Evolutionary conservation across 2,797 vertebrate species (phyloP).

Genomic region (Mallotus villosus): DNA sequence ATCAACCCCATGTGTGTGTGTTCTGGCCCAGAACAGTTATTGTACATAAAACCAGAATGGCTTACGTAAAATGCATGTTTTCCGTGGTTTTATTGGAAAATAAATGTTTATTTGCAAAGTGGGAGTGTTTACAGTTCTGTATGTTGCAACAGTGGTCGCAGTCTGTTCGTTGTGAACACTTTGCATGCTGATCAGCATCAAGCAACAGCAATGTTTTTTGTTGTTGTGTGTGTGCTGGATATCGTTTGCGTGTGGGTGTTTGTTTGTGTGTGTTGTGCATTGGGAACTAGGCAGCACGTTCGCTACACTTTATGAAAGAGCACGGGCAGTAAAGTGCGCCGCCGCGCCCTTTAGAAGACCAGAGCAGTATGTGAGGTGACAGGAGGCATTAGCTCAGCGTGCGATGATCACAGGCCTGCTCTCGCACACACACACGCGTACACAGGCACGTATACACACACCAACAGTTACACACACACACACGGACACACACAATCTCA

Average conservation of each 20-base stretch:
- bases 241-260: neutral
- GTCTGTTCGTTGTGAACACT: constrained; percentile 44
- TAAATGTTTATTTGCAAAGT: constrained; percentile 44
- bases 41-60: constrained; percentile 16
- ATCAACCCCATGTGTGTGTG: constrained; percentile 7
- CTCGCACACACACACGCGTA: neutral
- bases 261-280: constrained; percentile 2
- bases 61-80: constrained; percentile 23
- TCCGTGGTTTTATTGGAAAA: constrained; percentile 41
- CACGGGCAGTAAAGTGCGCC: neutral
- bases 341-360: neutral
- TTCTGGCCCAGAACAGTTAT: constrained; percentile 3
- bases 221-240: neutral
- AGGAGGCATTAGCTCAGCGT: constrained; percentile 13
- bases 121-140: constrained; percentile 47
- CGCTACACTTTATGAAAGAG: neutral
- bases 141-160: constrained; percentile 15
- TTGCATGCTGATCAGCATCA: constrained; percentile 27
- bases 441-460: neutral
- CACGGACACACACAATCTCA: neutral
- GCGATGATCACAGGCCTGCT: constrained; percentile 10
- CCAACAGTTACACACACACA: neutral
- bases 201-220: no score
- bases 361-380: constrained; percentile 11
- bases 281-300: neutral